Percentiles rank a stretch among this genome's conserved stretches.
These are phyloP conservation scores for Pseudochirops corinnae DNA, from an alignment of 2,797 vertebrate genomes.

Conservation along the genomic window DNA sequence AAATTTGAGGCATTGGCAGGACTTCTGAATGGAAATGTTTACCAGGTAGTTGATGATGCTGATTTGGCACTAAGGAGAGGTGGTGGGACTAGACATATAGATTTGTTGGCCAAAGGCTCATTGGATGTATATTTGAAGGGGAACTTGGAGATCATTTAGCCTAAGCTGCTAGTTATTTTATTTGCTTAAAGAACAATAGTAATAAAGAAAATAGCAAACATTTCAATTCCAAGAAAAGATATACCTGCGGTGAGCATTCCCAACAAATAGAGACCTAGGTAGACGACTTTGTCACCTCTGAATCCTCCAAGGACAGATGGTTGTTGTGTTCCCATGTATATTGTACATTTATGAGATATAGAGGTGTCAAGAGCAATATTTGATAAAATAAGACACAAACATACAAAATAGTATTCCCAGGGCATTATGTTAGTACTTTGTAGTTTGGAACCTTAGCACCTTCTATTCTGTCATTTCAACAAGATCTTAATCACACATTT, in stretches of 20 bases:
- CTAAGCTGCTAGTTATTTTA: not conserved
- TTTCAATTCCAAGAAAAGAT: not conserved
- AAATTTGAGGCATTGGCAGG: not conserved
- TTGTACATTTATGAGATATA: not conserved
- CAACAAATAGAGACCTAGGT: not conserved
- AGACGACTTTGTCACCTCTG: not conserved
- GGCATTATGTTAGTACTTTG: not conserved
- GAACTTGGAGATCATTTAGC: not conserved
- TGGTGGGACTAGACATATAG: not conserved
- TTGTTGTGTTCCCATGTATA: not conserved
- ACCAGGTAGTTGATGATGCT: not conserved
- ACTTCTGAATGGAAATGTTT: not conserved
- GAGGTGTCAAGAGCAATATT: not conserved
- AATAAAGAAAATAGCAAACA: not conserved
- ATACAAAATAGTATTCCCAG: not conserved
- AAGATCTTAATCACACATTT: not conserved
- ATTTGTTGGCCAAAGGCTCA: not conserved
- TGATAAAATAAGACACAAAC: not conserved
- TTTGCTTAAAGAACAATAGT: not conserved
- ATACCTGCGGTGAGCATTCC: not conserved
- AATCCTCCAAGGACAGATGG: not conserved
- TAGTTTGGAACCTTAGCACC: not conserved
- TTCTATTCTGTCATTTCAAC: not conserved
- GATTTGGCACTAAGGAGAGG: not conserved
- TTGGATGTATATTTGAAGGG: not conserved